phyloP scores from a whole-genome alignment of 2,888 invertebrate species.

The Anodontia alba region DNA sequence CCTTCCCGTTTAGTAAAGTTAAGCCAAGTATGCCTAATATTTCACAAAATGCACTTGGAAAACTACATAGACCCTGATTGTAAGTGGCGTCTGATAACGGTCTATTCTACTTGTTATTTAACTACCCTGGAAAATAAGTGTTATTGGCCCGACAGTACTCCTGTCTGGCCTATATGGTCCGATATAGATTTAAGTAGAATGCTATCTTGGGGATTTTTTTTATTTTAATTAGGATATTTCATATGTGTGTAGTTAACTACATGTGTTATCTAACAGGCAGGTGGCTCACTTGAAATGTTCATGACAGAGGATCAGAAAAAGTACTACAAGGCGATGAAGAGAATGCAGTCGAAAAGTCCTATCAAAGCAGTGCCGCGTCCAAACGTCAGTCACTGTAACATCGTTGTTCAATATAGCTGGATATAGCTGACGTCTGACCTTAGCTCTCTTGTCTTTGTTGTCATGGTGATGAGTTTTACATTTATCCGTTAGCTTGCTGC shows the following conservation, averaged over 20 bases:
- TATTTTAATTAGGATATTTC: too few relatives aligned
- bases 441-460: slow-evolving; percentile 31
- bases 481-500: slow-evolving; percentile 1
- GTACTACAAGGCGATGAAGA: slow-evolving; percentile 99
- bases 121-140: too few relatives aligned
- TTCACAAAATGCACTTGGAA: too few relatives aligned
- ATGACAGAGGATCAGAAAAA: slow-evolving; percentile 99
- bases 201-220: too few relatives aligned
- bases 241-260: background rate
- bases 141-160: too few relatives aligned
- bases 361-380: slow-evolving; percentile 99
- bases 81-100: too few relatives aligned
- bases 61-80: too few relatives aligned
- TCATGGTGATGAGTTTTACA: background rate
- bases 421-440: slow-evolving; percentile 12
- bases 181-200: too few relatives aligned
- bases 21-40: too few relatives aligned
- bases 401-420: slow-evolving; percentile 19
- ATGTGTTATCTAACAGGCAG: slow-evolving; percentile 84
- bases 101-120: too few relatives aligned
- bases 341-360: slow-evolving; percentile 99
- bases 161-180: too few relatives aligned
- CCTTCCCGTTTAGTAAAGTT: too few relatives aligned
- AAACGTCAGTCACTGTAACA: slow-evolving; percentile 89
- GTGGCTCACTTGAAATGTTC: slow-evolving; percentile 99